A percentile compares a stretch with the other conserved stretches of the same genome.
Evolutionary conservation across 2,113 vertebrate species (phyloP).

Genomic region (zebrafish (Danio rerio)): GRCz12tu NC_133197.1:20158501-20159000

Average conservation of each 20-base stretch:
- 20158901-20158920: not conserved
- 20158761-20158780: not conserved
- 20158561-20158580: too few species aligned
- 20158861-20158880: slow-evolving; percentile 1
- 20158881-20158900: not conserved
- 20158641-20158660: too few species aligned
- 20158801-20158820: slow-evolving; percentile 20
- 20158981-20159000: slow-evolving; percentile 43
- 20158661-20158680: too few species aligned
- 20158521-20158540: too few species aligned
- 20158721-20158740: not conserved
- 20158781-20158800: slow-evolving; percentile 4
- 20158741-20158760: not conserved
- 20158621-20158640: too few species aligned
- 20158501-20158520: too few species aligned
- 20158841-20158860: not conserved
- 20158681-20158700: not conserved
- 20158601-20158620: too few species aligned
- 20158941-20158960: not conserved
- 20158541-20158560: too few species aligned
- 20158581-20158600: too few species aligned
- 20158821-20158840: slow-evolving; percentile 9
- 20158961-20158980: slow-evolving; percentile 44
- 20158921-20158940: not conserved
- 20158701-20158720: not conserved